A percentile compares a stretch with the other conserved stretches of the same genome.
Conservation (phyloP, 2,113 vertebrate genomes). For the Petromus typicus region DNA sequence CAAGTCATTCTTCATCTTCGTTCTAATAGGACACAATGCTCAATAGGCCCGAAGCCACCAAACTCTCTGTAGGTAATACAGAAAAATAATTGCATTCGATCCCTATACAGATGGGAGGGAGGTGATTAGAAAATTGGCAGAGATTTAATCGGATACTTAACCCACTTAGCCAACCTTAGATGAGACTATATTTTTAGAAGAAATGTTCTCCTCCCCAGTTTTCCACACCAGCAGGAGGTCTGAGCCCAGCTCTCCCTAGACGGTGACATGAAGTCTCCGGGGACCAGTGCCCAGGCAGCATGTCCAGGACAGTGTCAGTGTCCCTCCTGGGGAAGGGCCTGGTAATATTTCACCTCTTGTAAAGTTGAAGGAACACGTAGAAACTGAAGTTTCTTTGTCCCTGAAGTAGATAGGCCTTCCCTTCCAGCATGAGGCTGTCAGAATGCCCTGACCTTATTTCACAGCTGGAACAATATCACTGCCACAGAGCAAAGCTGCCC, state of each 20-base stretch:
- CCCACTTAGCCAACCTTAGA: not conserved
- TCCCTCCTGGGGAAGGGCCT: not conserved
- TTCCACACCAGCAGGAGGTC: too few species aligned
- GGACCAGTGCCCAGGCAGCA: not conserved
- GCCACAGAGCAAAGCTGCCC: not conserved
- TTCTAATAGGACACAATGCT: not conserved
- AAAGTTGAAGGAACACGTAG: not conserved
- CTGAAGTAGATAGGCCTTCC: not conserved
- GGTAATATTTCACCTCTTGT: not conserved
- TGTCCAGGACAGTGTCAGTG: not conserved
- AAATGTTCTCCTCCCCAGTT: too few species aligned
- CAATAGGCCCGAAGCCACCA: not conserved
- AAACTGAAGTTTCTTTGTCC: not conserved
- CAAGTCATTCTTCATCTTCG: not conserved
- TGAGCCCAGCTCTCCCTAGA: not conserved
- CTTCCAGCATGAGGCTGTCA: not conserved
- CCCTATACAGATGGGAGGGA: not conserved
- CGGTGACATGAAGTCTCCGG: accelerated
- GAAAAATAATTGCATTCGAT: not conserved
- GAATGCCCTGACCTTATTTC: not conserved
- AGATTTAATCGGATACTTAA: not conserved
- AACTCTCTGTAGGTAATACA: not conserved
- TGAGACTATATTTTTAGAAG: not conserved
- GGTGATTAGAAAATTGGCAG: not conserved
- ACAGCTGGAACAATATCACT: not conserved